These are phyloP conservation scores for Chrysogorgia sp. DNA, from an alignment of 92 coral and sea anemone genomes.

Conservation along the genomic window DNA sequence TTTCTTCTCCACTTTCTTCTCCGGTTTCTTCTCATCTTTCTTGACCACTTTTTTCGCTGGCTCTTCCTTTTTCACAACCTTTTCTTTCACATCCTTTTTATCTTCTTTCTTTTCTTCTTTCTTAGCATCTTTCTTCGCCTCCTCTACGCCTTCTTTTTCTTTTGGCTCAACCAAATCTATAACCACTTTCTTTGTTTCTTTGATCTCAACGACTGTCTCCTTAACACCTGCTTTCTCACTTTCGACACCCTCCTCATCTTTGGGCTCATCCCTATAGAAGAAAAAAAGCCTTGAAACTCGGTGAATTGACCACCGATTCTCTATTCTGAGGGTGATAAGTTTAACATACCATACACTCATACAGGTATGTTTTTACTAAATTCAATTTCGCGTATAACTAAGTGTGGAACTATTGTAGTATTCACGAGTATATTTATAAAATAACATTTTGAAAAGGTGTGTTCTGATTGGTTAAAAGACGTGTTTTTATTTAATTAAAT, in stretches of 20 bases:
- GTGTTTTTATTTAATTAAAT: too few relatives aligned
- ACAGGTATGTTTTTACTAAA: too few relatives aligned
- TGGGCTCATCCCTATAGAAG: background rate
- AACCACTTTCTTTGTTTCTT: constrained; percentile 1
- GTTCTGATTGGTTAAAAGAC: too few relatives aligned
- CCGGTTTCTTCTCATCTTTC: constrained; percentile 43
- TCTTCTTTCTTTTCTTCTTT: constrained; percentile 24
- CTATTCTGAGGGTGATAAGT: background rate
- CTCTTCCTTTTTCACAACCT: constrained; percentile 37
- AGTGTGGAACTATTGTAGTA: too few relatives aligned
- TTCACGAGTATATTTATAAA: too few relatives aligned
- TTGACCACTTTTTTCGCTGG: constrained; percentile 28
- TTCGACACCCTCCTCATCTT: constrained; percentile 8
- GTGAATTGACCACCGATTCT: background rate
- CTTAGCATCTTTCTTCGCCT: constrained; percentile 10
- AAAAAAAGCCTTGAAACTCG: background rate
- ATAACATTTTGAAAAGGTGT: too few relatives aligned
- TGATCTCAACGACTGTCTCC: constrained; percentile 17
- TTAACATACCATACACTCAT: too few relatives aligned
- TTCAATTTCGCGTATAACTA: too few relatives aligned
- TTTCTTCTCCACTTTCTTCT: constrained; percentile 52
- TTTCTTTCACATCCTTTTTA: constrained; percentile 24
- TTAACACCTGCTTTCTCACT: constrained; percentile 5
- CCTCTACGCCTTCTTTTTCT: constrained; percentile 17
- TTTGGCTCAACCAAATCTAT: background rate